Evolutionary conservation across 2,113 vertebrate species (phyloP), one percentile per base, ranked within the genome.

Genomic region (Mesocricetus auratus): DNA sequence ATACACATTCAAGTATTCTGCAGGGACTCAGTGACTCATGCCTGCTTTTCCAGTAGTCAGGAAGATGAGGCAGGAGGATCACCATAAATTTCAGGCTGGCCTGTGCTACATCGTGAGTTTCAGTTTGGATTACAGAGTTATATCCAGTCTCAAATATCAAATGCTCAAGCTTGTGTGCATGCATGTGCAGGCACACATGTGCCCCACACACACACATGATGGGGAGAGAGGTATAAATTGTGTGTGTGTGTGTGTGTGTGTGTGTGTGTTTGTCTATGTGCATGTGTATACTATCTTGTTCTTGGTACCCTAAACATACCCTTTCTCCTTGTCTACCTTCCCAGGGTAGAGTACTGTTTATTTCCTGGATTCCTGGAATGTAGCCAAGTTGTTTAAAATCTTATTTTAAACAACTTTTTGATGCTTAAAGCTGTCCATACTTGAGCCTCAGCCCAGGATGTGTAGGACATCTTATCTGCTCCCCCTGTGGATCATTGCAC

Each of bases 301-400:
- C 39, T 31, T 86, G 53, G 36, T 53, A 24, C n/a, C 68, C 69
- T 50, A 21, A 81, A 39, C 81, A 56, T 78, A 16, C 22, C 60
- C 53, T 82, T 0, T 64, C 53, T 93, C 69, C 62, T n/a, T 62
- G 42, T 17, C 22, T 33, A 68, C 75, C 64, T 86, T 68, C 50
- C 60, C 21, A 5, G 1, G 94, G 47, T 53, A 17, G 36, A 45
- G 2, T 21, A 58, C n/a, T 60, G 11, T 53, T 73, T 93, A 1
- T 69, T 89, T 96, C 68, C 68, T 31, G 39, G 31, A 47, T 42
- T 97, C 33, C 36, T 50, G 60, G 62, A 86, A 71, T 64, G 42
- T 58, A 58, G 62, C 16, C 36, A 91, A 81, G 71, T 90, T 92
- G 92, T 86, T 93, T 73, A 47, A 96, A 90, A 86, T 45, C 86